Percentiles rank a stretch among this genome's conserved stretches.
phyloP scores from a whole-genome alignment of 2,797 vertebrate species.

The Enteromius afrohamiltoni region DNA sequence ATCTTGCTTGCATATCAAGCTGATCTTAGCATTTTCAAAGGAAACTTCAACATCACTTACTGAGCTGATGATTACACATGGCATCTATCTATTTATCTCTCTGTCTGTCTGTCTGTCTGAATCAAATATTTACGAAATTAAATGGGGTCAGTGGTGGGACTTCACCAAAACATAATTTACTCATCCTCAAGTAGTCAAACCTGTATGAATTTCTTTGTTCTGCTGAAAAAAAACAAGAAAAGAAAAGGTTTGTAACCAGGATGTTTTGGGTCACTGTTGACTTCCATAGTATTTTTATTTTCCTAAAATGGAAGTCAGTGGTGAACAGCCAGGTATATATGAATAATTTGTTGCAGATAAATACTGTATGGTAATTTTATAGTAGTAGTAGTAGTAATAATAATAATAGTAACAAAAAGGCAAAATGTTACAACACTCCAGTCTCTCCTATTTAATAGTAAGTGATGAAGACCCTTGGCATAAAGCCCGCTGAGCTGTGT shows the following conservation, averaged over 20 bases:
- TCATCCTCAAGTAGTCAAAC: too few relatives aligned
- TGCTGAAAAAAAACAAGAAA: too few relatives aligned
- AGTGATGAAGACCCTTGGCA: not conserved
- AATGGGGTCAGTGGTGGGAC: too few relatives aligned
- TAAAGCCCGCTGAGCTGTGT: conserved; percentile 22
- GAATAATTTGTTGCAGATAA: conserved; percentile 9
- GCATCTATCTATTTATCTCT: not conserved
- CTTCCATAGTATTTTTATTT: too few relatives aligned
- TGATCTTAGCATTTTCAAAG: not conserved
- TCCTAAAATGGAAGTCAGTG: too few relatives aligned
- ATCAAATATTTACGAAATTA: too few relatives aligned
- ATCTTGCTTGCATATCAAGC: not conserved
- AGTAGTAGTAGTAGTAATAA: not conserved
- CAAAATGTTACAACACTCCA: not conserved
- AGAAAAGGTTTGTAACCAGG: too few relatives aligned
- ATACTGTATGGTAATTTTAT: not conserved
- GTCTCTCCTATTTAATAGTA: conserved; percentile 12
- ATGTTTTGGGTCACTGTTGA: too few relatives aligned
- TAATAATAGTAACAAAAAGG: not conserved
- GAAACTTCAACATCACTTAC: not conserved
- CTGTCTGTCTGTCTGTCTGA: not conserved
- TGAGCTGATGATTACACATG: not conserved
- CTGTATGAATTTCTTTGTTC: too few relatives aligned
- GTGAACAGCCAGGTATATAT: too few relatives aligned
- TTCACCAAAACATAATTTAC: too few relatives aligned